These are phyloP conservation scores for Lonchura striata DNA, from an alignment of 2,113 vertebrate genomes.

Conservation along the genomic window DNA sequence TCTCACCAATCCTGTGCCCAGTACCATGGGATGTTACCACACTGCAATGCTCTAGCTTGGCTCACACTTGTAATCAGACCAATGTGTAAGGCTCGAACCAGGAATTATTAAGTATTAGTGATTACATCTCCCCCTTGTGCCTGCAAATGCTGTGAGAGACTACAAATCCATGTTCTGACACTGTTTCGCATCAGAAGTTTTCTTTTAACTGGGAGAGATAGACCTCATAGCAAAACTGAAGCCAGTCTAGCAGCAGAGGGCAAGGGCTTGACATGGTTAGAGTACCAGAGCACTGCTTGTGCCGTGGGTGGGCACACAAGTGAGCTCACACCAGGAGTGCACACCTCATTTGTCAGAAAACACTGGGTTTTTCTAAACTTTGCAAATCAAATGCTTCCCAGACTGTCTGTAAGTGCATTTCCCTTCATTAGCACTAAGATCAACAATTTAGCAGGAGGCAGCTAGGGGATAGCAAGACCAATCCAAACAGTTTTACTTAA, in stretches of 20 bases:
- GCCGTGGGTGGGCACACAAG: not conserved
- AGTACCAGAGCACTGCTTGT: not conserved
- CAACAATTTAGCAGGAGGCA: conserved; percentile 42
- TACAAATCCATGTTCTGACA: not conserved
- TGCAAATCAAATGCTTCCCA: conserved; percentile 20
- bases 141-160: not conserved
- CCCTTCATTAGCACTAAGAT: conserved; percentile 53
- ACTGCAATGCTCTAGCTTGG: not conserved
- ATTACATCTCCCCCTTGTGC: conserved; percentile 29
- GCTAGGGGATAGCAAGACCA: conserved; percentile 44
- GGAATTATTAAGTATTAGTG: not conserved
- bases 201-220: not conserved
- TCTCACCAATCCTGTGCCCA: not conserved
- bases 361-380: not conserved
- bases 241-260: not conserved
- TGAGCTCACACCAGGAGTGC: not conserved
- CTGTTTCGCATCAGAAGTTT: not conserved
- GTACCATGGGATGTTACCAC: not conserved
- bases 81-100: accelerated
- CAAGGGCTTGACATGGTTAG: accelerated
- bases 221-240: not conserved
- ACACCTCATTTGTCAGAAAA: not conserved
- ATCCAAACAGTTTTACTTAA: conserved; percentile 62
- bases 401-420: not conserved
- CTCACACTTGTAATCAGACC: not conserved